Percentiles rank a stretch among this genome's conserved stretches.
Evolutionary conservation across 1,140 invertebrate species (phyloP).

Genomic region (Trachelipus rathkii): DNA sequence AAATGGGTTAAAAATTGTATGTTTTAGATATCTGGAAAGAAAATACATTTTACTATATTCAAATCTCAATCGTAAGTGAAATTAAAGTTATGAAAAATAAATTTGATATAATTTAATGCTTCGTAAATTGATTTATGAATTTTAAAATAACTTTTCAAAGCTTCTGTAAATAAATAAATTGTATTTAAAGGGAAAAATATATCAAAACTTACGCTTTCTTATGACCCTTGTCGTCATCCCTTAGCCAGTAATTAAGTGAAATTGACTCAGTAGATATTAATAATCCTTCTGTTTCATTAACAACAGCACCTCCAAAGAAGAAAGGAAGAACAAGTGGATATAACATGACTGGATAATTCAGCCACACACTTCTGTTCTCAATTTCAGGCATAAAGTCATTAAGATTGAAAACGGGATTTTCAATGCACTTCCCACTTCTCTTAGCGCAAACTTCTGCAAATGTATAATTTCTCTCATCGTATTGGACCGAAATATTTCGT

Average conservation of each 20-base stretch:
- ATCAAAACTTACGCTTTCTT: conserved; percentile 61
- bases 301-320: conserved; percentile 74
- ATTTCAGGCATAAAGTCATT: conserved; percentile 74
- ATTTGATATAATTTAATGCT: too few species aligned
- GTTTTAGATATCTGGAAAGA: too few species aligned
- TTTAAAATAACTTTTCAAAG: too few species aligned
- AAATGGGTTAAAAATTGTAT: too few species aligned
- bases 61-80: too few species aligned
- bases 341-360: conserved; percentile 82
- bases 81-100: too few species aligned
- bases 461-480: conserved; percentile 62
- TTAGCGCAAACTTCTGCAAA: conserved; percentile 78
- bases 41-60: too few species aligned
- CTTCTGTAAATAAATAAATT: too few species aligned
- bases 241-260: conserved; percentile 76
- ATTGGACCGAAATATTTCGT: conserved; percentile 66
- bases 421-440: conserved; percentile 75
- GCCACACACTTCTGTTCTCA: conserved; percentile 64
- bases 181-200: too few species aligned
- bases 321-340: conserved; percentile 82
- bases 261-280: conserved; percentile 74
- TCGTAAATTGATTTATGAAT: too few species aligned
- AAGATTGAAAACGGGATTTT: conserved; percentile 79
- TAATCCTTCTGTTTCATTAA: conserved; percentile 65
- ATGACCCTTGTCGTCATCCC: conserved; percentile 71